These are phyloP conservation scores for Lindbergichthys nudifrons DNA, from an alignment of 2,797 vertebrate species.

Conservation along the genomic window DNA sequence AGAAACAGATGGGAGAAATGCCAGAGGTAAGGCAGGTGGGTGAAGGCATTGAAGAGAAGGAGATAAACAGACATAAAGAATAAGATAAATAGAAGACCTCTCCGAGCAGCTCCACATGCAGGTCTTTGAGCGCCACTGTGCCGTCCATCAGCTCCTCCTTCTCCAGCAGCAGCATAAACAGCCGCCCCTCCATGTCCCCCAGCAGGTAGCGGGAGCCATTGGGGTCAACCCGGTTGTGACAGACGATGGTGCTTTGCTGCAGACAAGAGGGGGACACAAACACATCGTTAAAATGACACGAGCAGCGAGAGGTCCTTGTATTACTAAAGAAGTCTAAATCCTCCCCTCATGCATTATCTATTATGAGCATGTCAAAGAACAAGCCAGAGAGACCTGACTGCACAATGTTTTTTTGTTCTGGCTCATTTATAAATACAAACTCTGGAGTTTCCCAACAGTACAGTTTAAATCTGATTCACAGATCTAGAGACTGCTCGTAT, in stretches of 20 bases:
- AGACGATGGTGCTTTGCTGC: slow-evolving; percentile 99
- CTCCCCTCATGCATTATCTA: slow-evolving; percentile 27
- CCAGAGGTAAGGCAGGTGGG: slow-evolving; percentile 38
- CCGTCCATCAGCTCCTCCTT: slow-evolving; percentile 99
- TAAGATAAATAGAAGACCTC: slow-evolving; percentile 84
- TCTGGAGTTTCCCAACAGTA: slow-evolving; percentile 5
- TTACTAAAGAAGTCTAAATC: neutral
- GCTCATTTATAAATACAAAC: slow-evolving; percentile 26
- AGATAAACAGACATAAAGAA: slow-evolving; percentile 11
- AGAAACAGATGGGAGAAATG: slow-evolving; percentile 31
- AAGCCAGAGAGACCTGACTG: slow-evolving; percentile 8
- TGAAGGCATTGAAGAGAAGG: slow-evolving; percentile 24
- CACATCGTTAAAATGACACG: neutral
- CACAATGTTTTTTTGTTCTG: slow-evolving; percentile 15
- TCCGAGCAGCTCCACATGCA: slow-evolving; percentile 95
- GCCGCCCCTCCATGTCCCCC: slow-evolving; percentile 97
- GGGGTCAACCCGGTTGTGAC: slow-evolving; percentile 97
- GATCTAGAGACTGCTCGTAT: slow-evolving; percentile 13
- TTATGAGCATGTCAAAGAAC: neutral
- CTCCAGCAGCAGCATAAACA: slow-evolving; percentile 98
- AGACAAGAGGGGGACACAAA: slow-evolving; percentile 12
- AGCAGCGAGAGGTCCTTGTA: neutral
- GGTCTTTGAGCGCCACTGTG: slow-evolving; percentile 93
- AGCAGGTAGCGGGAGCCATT: slow-evolving; percentile 96
- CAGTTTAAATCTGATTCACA: slow-evolving; percentile 19